phyloP scores from a whole-genome alignment of 1,140 invertebrate genomes.

The Drosophila malerkotliana region DNA sequence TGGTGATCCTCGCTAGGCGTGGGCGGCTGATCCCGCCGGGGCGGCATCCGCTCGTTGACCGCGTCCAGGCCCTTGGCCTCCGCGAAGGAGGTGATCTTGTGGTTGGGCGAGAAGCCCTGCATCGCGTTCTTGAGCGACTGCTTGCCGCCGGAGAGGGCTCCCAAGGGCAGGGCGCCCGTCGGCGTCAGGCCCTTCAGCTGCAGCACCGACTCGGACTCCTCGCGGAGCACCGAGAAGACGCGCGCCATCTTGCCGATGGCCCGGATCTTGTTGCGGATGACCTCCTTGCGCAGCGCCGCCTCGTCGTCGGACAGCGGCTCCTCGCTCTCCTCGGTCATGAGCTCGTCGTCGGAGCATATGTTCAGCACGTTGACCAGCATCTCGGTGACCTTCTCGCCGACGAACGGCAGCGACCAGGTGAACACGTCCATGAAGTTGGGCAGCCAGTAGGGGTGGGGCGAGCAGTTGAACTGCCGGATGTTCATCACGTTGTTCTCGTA shows the following conservation, averaged over 20 bases:
- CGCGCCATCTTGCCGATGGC: slow-evolving; percentile 99
- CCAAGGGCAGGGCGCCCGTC: slow-evolving; percentile 97
- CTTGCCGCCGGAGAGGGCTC: slow-evolving; percentile 98
- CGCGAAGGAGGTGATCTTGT: slow-evolving; percentile 99
- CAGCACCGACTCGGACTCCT: slow-evolving; percentile 99
- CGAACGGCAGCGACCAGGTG: slow-evolving; percentile 99
- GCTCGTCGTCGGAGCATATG: slow-evolving; percentile 99
- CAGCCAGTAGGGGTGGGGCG: slow-evolving; percentile 99
- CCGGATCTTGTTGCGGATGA: slow-evolving; percentile 99
- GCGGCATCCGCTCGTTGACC: slow-evolving; percentile 99
- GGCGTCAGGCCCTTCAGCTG: slow-evolving; percentile 99
- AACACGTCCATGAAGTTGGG: slow-evolving; percentile 99
- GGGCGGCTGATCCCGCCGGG: slow-evolving; percentile 91
- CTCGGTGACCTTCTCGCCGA: slow-evolving; percentile 99
- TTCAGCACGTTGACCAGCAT: slow-evolving; percentile 99
- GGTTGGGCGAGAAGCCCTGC: slow-evolving; percentile 99
- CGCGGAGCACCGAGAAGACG: slow-evolving; percentile 87
- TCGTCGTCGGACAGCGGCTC: slow-evolving; percentile 85
- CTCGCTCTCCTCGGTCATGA: slow-evolving; percentile 98
- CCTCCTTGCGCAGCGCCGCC: slow-evolving; percentile 98
- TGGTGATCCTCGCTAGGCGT: slow-evolving; percentile 81
- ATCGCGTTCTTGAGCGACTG: slow-evolving; percentile 98
- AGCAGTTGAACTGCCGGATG: slow-evolving; percentile 99
- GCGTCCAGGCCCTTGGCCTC: slow-evolving; percentile 99
- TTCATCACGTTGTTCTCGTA: slow-evolving; percentile 99